Conservation (phyloP, 2,797 vertebrate species). For the Allobates femoralis region DNA sequence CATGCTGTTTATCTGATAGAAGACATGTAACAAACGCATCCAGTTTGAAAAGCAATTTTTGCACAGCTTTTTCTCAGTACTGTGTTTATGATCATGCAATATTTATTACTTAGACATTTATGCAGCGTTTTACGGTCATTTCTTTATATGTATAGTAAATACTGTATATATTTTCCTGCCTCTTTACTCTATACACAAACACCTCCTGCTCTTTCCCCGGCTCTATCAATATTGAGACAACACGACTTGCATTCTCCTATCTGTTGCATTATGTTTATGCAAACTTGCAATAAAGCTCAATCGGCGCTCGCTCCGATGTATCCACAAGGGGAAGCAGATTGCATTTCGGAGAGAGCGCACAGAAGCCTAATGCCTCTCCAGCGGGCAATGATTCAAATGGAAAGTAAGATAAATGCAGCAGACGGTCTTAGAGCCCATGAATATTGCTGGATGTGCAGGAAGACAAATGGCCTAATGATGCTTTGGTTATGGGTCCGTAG, state of each 20-base stretch:
- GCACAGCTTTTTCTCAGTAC: no score
- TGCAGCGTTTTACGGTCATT: neutral
- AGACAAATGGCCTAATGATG: conserved; percentile 61
- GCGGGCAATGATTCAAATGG: conserved; percentile 45
- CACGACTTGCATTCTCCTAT: neutral
- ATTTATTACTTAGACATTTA: no score
- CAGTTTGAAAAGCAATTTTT: no score
- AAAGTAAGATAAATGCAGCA: conserved; percentile 53
- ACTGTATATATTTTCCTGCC: neutral
- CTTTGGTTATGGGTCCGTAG: conserved; percentile 44
- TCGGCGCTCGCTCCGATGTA: neutral
- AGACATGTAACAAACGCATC: no score
- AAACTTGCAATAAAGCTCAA: conserved; percentile 1
- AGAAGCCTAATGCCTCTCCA: conserved; percentile 22
- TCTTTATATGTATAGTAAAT: neutral
- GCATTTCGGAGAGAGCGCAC: conserved; percentile 13
- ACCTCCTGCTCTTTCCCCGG: neutral
- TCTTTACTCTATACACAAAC: neutral
- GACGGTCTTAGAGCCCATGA: conserved; percentile 8
- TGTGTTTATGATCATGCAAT: no score
- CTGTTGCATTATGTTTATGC: conserved; percentile 22
- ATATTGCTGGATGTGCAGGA: conserved; percentile 50
- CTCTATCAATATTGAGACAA: conserved; percentile 12
- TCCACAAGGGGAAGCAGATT: conserved; percentile 33
- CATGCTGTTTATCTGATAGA: no score